Evolutionary conservation across 2,888 invertebrate species (phyloP).

Genomic region (Clusia tigrina): DNA sequence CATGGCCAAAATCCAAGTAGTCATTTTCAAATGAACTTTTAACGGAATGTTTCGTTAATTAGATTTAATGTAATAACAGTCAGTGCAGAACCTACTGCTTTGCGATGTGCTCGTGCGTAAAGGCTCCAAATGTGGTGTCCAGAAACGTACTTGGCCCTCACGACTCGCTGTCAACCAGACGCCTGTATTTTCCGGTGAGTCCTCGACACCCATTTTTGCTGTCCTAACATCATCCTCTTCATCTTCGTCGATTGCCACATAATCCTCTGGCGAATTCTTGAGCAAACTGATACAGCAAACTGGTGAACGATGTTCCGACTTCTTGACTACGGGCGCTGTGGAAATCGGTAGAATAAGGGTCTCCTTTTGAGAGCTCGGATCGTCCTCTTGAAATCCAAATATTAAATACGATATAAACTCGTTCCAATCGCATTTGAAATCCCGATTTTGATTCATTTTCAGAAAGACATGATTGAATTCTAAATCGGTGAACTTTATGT

Average conservation of each 20-base stretch:
- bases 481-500: conserved; percentile 63
- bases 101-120: conserved; percentile 71
- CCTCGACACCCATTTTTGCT: too few relatives aligned
- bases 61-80: background rate
- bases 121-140: conserved; percentile 76
- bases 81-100: conserved; percentile 67
- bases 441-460: conserved; percentile 70
- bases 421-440: conserved; percentile 74
- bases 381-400: conserved; percentile 75
- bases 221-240: conserved; percentile 42
- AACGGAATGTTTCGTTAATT: background rate
- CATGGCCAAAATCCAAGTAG: conserved; percentile 79
- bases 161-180: conserved; percentile 78
- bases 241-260: conserved; percentile 60
- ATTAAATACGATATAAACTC: conserved; percentile 81
- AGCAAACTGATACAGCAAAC: conserved; percentile 68
- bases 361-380: conserved; percentile 71
- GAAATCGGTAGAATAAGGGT: conserved; percentile 72
- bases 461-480: conserved; percentile 72
- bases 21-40: conserved; percentile 69
- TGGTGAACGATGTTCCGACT: conserved; percentile 75
- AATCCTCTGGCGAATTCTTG: conserved; percentile 64
- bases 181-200: conserved; percentile 68
- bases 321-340: conserved; percentile 68
- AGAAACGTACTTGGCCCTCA: conserved; percentile 81